Evolutionary conservation across 1,140 invertebrate species (phyloP), one percentile per base, ranked within the genome.

Genomic region (Hypsibius dujardini): DNA sequence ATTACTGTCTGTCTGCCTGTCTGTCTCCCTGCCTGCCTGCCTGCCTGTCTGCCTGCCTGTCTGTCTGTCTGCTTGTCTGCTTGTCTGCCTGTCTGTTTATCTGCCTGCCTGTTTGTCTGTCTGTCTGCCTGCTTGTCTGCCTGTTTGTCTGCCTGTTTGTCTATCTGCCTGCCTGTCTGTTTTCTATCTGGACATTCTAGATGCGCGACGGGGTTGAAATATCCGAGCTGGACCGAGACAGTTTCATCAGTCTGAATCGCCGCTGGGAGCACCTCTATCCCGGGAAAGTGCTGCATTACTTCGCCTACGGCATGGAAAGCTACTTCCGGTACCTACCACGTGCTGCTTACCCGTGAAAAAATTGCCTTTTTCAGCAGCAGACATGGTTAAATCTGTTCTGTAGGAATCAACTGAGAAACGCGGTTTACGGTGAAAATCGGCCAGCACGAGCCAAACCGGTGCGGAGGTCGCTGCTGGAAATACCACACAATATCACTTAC

Each of bases 241-340:
- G 42, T 42, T 67, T 45, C 42, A 45, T 12, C 42, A 67, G 62
- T 42, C 42, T 67, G 3, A 12, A 45, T 12, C 12, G 42, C 12
- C 12, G 45, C 12, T 67, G 62, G 62, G 45, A 67, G 42, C 3
- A 45, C 42, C 12, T 7, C 3, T 67, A 67, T 67, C 62, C 62
- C 12, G 62, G 42, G 3, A 15, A 67, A 7, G 45, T 7, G 45
- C 42, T 67, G 45, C 42, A 67, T 67, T 67, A 15, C 42, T 67
- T 67, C 42, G 62, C 45, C 3, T 67, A 67, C 62, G 62, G 62
- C 12, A 67, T 67, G 12, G 62, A 67, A 67, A 67, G 45, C 3
- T 67, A 67, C 45, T 67, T 67, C 42, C 12, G 42, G 62, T 67
- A 42, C 12, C 12, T 45, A 45, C 3, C 45, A 67, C 42, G 3